Conservation (phyloP, 2,888 invertebrate genomes). For the Tachystola acroxantha region DNA sequence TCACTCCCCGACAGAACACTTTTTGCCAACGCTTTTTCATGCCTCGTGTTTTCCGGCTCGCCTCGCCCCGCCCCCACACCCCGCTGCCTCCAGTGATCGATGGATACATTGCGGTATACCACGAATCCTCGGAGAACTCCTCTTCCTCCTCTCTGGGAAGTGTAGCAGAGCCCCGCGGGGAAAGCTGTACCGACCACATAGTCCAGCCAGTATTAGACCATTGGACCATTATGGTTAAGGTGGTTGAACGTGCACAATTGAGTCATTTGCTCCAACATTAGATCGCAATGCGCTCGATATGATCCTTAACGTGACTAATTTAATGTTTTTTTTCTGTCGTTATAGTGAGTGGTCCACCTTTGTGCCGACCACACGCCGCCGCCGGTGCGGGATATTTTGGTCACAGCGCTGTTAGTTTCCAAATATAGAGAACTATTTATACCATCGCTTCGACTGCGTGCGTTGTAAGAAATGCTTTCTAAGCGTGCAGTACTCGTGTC, state of each 20-base stretch:
- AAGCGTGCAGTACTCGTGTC: too few species aligned
- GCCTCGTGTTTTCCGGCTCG: not conserved
- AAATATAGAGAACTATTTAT: too few species aligned
- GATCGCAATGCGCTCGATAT: not conserved
- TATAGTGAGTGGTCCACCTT: too few species aligned
- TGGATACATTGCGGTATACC: not conserved
- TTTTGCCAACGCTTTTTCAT: not conserved
- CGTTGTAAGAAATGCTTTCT: too few species aligned
- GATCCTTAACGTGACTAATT: not conserved
- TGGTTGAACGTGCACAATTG: not conserved
- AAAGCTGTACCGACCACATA: not conserved
- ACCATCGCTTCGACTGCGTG: too few species aligned
- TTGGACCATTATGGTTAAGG: not conserved
- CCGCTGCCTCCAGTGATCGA: not conserved
- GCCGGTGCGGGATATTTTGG: too few species aligned
- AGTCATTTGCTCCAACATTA: not conserved
- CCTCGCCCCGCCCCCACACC: not conserved
- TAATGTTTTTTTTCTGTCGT: not conserved
- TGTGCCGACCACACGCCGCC: too few species aligned
- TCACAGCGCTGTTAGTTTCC: too few species aligned
- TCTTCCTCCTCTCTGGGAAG: not conserved
- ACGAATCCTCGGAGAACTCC: not conserved
- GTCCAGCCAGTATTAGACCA: too few species aligned
- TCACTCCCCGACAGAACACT: not conserved
- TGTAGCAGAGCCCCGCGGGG: not conserved